Evolutionary conservation across 2,888 invertebrate genomes (phyloP), one percentile per base, ranked within the genome.

Genomic region (Dione vanillae): DNA sequence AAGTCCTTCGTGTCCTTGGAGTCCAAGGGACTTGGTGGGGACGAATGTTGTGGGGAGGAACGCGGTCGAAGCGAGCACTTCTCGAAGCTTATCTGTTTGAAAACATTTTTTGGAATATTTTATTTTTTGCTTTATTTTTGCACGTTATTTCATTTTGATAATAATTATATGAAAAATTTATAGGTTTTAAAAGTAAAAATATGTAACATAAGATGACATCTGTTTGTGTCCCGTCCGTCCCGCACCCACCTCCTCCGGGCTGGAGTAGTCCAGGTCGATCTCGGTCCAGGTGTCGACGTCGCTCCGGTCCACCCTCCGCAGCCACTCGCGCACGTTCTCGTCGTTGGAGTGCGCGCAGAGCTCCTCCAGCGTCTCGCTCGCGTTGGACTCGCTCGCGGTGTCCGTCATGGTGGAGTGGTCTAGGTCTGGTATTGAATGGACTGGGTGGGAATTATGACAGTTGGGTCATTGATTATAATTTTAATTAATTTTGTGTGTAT

Each of bases 261-360:
- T 95, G 20, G 95, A 96, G 82, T 95, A 95, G 74, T 95, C 95
- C 79, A 96, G 86, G 84, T 95, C 96, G 68, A 96, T 96, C 85
- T 96, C 96, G 0, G 96, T 96, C 96, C 96, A 96, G 71, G 95
- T 95, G 77, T 95, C 95, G 65, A 93, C 88, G 75, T 84, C 86
- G 2, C 78, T 85, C 54, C 80, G 78, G 65, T 79, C 80, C 0
- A 85, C 87, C 0, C 87, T 77, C 0, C 90, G 79, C 75, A 92
- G 82, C 92, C 92, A 91, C 81, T 91, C 90, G 11, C 91, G 80
- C 10, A 93, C 91, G 51, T 81, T 86, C 1, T 87, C 92, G 72
- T 91, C 90, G 1, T 84, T 80, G 73, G 83, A 86, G 72, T 80
- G 84, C n/a, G 83, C 84, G 69, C 89, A 90, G 11, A 90, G 67